phyloP scores from a whole-genome alignment of 2,888 invertebrate genomes.

The Rhodophaea formosa region DNA sequence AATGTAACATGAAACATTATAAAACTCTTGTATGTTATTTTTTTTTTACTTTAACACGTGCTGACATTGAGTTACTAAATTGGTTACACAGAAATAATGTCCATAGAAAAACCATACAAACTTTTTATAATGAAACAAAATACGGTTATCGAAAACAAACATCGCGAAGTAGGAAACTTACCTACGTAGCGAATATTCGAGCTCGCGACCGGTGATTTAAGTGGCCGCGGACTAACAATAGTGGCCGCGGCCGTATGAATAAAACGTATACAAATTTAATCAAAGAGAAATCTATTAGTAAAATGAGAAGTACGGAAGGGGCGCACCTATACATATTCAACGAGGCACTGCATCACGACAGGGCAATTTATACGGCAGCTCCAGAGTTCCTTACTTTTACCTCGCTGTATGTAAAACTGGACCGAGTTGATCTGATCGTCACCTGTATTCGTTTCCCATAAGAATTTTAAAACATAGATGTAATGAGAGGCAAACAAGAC shows the following conservation, averaged over 20 bases:
- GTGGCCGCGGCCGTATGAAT: slow-evolving; percentile 71
- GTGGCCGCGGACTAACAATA: slow-evolving; percentile 67
- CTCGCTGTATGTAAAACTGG: slow-evolving; percentile 77
- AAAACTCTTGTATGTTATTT: no score
- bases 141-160: slow-evolving; percentile 22
- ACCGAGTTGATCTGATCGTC: slow-evolving; percentile 71
- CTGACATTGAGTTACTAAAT: no score
- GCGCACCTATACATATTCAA: slow-evolving; percentile 81
- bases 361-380: slow-evolving; percentile 77
- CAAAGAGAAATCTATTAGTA: slow-evolving; percentile 82
- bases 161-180: slow-evolving; percentile 9
- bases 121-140: neutral
- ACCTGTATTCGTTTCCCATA: slow-evolving; percentile 45
- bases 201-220: slow-evolving; percentile 62
- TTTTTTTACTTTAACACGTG: no score
- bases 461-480: slow-evolving; percentile 21
- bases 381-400: slow-evolving; percentile 76
- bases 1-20: no score
- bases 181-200: slow-evolving; percentile 39
- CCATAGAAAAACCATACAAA: no score
- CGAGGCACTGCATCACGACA: slow-evolving; percentile 79
- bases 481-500: slow-evolving; percentile 11
- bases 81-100: no score
- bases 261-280: slow-evolving; percentile 81
- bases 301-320: slow-evolving; percentile 82